phyloP scores from a whole-genome alignment of 1,140 invertebrate species.

The Halesus radiatus region DNA sequence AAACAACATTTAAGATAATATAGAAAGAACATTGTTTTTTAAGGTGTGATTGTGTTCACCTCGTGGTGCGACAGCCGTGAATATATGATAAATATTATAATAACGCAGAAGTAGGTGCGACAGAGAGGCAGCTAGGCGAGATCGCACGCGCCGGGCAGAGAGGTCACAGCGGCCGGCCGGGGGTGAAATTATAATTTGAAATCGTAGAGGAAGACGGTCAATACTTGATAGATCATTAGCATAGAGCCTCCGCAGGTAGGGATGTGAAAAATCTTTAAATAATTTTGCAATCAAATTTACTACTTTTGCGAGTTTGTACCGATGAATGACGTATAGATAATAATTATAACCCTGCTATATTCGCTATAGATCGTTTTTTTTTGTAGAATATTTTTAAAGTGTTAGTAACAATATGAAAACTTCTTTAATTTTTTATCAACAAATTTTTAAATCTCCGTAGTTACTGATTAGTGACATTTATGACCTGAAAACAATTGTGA shows the following conservation, averaged over 20 bases:
- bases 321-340: too few species aligned
- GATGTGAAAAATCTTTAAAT: neutral
- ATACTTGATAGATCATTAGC: slow-evolving; percentile 58
- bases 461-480: too few species aligned
- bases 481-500: too few species aligned
- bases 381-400: too few species aligned
- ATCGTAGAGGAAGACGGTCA: slow-evolving; percentile 56
- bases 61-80: slow-evolving; percentile 11
- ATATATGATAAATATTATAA: slow-evolving; percentile 55
- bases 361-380: too few species aligned
- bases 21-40: neutral
- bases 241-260: slow-evolving; percentile 47
- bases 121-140: neutral
- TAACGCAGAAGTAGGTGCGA: slow-evolving; percentile 18
- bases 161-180: slow-evolving; percentile 30
- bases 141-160: slow-evolving; percentile 3
- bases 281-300: too few species aligned
- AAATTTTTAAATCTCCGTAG: too few species aligned
- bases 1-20: too few species aligned
- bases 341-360: too few species aligned
- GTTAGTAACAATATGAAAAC: too few species aligned
- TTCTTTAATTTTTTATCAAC: too few species aligned
- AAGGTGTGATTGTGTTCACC: neutral
- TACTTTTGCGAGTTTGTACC: too few species aligned
- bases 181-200: slow-evolving; percentile 57